Evolutionary conservation across 92 coral and sea anemone species (phyloP), one percentile per base, ranked within the genome.

Genomic region (Epizoanthus illoricatus): DNA sequence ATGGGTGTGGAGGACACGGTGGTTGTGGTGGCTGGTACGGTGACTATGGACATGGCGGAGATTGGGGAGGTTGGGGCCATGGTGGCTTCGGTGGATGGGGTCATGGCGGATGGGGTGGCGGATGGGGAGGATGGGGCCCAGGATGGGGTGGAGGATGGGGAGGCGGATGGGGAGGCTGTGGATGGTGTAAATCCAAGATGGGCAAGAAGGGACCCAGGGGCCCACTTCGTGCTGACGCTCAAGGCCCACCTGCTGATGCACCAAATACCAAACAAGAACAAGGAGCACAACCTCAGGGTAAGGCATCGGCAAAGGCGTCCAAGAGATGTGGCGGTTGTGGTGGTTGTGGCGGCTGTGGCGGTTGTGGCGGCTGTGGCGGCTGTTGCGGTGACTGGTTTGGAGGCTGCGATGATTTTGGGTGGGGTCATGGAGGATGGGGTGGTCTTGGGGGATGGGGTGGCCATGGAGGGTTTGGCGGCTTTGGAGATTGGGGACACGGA

Each of bases 161-260:
- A 24, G 84, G 76, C 33, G 85, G 81, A 42, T 55, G 75, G 18
- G 90, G 90, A 10, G 88, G 81, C 4, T 85, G 88, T 54, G 90
- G 40, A 45, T 71, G 60, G 36, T 92, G 89, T 67, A 91, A 91
- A 47, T 92, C 97, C 8, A 92, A 86, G 80, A 68, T 92, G 23
- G 83, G 84, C 43, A 90, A 90, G 69, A 84, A 83, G 17, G 49
- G 60, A 60, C 60, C 71, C 41, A 62, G 49, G 36, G 82, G 39
- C 10, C 68, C 65, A 40, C 68, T 41, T 68, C 73, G 73, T 68
- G n/a, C 73, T 43, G n/a, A 39, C 18, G 49, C 49, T 4, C 13
- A 68, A 68, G 47, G 56, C 10, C 56, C 49, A 16, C 57, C 10
- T 11, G 24, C 69, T 62, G 70, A n/a, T 28, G 59, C 71, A 12